Conservation (phyloP, 2,113 vertebrate genomes). For the Plotosus lineatus region DNA sequence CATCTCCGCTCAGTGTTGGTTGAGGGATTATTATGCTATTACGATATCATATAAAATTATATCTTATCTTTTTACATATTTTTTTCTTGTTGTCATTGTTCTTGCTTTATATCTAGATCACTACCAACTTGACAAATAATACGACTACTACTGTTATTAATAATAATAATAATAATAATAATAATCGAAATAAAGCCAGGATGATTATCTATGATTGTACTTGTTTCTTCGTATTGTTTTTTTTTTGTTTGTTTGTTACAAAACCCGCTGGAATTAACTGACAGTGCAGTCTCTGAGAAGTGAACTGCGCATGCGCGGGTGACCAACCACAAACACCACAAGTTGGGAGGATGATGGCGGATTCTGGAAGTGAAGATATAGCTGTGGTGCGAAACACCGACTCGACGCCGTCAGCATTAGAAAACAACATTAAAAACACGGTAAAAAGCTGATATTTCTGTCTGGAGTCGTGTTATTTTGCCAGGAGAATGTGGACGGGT, state of each 20-base stretch:
- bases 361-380: constrained; percentile 62
- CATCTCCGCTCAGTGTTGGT: too few species aligned
- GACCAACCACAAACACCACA: background rate
- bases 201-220: too few species aligned
- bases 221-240: background rate
- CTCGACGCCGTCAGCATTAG: constrained; percentile 48
- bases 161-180: background rate
- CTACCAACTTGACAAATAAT: too few species aligned
- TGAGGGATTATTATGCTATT: too few species aligned
- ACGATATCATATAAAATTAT: too few species aligned
- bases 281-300: background rate
- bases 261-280: background rate
- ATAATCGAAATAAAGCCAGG: background rate
- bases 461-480: background rate
- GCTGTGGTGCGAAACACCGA: constrained; percentile 60
- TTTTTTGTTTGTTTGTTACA: background rate
- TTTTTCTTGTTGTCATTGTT: background rate
- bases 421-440: constrained; percentile 53
- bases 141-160: background rate
- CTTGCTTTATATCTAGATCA: too few species aligned
- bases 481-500: too few species aligned
- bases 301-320: constrained; percentile 59
- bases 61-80: too few species aligned
- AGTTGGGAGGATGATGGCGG: constrained; percentile 67
- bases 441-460: constrained; percentile 42